Base-by-base conservation (phyloP, 1,140 invertebrate genomes). In the Cotesia glomerata region DNA sequence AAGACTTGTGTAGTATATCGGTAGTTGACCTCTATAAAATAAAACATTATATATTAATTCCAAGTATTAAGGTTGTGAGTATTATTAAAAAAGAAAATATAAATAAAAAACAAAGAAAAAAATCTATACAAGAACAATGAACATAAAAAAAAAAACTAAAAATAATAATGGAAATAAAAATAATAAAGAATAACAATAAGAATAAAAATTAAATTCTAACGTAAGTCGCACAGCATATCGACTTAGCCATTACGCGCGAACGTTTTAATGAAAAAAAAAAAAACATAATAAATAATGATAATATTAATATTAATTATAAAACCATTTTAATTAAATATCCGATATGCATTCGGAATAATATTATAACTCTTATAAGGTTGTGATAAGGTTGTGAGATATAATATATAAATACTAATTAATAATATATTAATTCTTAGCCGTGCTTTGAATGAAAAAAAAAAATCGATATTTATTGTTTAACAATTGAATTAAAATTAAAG, bases 331-430 rank as follows among this genome's bases (percentile, higher is more conserved):
- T 58, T 16, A 14, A 52, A 65, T n/a, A 3, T 54, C 45, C 34
- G 51, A 45, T 35, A 51, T 64, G n/a, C 34, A 67, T 62, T 16
- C 62, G 4, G 63, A 32, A 32, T 32, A 51, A 14, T 66, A 68
- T 78, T 77, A 78, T 75, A 79, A 83, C 79, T 83, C 81, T 85
- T 83, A 85, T 86, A 86, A 85, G 85, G 85, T 87, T 87, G 85
- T 87, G 85, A 87, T 85, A 86, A 84, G 85, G 85, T 87, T 87
- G 85, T 87, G 85, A 87, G 83, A 82, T 77, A 80, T 77, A 72
- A 39, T 2, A 26, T 26, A 26, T 26, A 26, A 26, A 26, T 26
- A 26, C 26, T 26, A 11, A 45, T 45, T 45, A 45, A 9, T 9
- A 8, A 39, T 45, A 39, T 45, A 67, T 58, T 58, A 58, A 80